Evolutionary conservation across 2,113 vertebrate species (phyloP).

Genomic region (Ammodytes dubius): DNA sequence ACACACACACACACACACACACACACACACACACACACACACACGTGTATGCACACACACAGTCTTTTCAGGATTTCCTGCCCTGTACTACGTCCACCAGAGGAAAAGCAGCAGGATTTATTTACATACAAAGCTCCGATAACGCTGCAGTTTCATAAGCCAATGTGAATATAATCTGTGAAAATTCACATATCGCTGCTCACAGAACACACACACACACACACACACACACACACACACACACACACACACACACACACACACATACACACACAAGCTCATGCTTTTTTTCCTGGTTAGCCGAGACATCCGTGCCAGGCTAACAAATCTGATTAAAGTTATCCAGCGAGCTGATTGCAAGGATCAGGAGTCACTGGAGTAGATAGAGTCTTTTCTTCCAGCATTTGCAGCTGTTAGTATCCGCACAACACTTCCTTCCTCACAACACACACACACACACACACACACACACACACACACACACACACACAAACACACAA

Average conservation of each 20-base stretch:
- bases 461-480: no score
- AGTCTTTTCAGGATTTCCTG: conserved; percentile 76
- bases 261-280: conserved; percentile 27
- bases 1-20: conserved; percentile 15
- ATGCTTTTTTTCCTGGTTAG: conserved; percentile 51
- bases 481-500: no score
- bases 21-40: conserved; percentile 11
- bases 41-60: conserved; percentile 8
- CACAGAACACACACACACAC: conserved; percentile 42
- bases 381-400: conserved; percentile 36
- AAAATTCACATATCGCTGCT: conserved; percentile 51
- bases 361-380: conserved; percentile 67
- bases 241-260: conserved; percentile 27
- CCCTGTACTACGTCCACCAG: conserved; percentile 55
- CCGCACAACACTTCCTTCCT: neutral
- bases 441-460: neutral
- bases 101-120: conserved; percentile 59
- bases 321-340: conserved; percentile 83
- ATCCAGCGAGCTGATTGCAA: conserved; percentile 69
- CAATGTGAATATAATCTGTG: conserved; percentile 46
- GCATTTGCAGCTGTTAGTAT: conserved; percentile 15
- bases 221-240: conserved; percentile 30
- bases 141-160: conserved; percentile 62
- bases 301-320: conserved; percentile 73
- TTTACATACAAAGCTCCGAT: conserved; percentile 62